phyloP scores from a whole-genome alignment of 2,888 invertebrate genomes.

The Brachypalpus laphriformis region DNA sequence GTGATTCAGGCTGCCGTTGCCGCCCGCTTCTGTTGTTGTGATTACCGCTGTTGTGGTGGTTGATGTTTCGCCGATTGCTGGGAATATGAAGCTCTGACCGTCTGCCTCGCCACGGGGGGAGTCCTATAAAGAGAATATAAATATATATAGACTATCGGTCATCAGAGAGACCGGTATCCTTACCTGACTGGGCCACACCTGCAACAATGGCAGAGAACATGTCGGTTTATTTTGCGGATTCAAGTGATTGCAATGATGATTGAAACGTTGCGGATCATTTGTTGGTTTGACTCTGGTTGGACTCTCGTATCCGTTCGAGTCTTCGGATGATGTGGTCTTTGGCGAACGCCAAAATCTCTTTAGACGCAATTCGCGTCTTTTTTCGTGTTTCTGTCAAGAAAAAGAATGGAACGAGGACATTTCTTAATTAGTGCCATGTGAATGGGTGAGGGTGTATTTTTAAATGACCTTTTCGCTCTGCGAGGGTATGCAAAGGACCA shows the following conservation, averaged over 20 bases:
- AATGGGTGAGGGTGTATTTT: not conserved
- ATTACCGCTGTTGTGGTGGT: conserved; percentile 77
- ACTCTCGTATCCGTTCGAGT: conserved; percentile 84
- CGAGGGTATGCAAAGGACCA: too few species aligned
- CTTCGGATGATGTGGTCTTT: conserved; percentile 83
- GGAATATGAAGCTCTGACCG: conserved; percentile 88
- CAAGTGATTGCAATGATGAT: conserved; percentile 79
- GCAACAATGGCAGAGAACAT: conserved; percentile 85
- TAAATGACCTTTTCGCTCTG: conserved; percentile 19
- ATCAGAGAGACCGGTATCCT: conserved; percentile 26
- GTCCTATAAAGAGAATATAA: conserved; percentile 82
- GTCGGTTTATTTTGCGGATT: conserved; percentile 82
- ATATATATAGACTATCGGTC: not conserved
- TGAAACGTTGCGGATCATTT: conserved; percentile 81
- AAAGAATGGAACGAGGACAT: not conserved
- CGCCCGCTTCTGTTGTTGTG: conserved; percentile 73
- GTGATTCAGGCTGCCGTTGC: conserved; percentile 57
- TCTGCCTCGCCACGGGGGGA: conserved; percentile 88
- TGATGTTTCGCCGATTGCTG: conserved; percentile 83
- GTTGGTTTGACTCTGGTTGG: conserved; percentile 81
- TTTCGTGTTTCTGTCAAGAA: conserved; percentile 82
- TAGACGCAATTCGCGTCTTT: conserved; percentile 83
- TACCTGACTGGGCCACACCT: conserved; percentile 88
- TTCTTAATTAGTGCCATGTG: not conserved
- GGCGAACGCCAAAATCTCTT: conserved; percentile 83